Percentiles rank a stretch among this genome's conserved stretches.
These are phyloP conservation scores for Herpailurus yagouaroundi DNA, from an alignment of 2,113 vertebrate species.

Conservation along the genomic window DNA sequence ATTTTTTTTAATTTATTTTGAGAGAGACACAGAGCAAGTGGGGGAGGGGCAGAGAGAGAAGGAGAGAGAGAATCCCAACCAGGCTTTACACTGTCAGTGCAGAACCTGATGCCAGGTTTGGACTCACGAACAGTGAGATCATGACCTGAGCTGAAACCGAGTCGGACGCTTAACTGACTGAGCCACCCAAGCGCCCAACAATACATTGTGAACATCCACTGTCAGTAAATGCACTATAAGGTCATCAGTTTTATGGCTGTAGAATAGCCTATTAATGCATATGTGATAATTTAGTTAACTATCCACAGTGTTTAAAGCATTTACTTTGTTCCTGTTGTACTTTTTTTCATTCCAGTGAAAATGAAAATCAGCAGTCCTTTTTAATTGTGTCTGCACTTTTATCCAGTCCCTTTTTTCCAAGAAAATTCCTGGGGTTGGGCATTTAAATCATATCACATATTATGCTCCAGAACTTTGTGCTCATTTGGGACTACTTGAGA, in stretches of 20 bases:
- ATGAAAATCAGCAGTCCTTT: constrained; percentile 16
- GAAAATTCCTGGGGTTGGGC: not conserved
- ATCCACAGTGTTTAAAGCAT: not conserved
- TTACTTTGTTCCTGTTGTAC: not conserved
- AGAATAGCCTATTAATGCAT: not conserved
- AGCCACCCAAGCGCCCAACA: not conserved
- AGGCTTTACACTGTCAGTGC: too few relatives aligned
- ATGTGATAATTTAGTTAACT: constrained; percentile 16
- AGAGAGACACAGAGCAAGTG: too few relatives aligned
- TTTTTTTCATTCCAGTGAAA: constrained; percentile 13
- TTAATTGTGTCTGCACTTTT: not conserved
- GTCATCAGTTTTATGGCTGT: not conserved
- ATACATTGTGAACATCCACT: not conserved
- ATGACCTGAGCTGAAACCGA: too few relatives aligned
- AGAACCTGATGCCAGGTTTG: too few relatives aligned
- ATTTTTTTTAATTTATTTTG: too few relatives aligned
- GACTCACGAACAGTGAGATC: too few relatives aligned
- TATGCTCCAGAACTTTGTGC: not conserved
- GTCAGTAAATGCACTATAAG: not conserved
- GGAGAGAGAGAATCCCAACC: too few relatives aligned
- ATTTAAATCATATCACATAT: not conserved
- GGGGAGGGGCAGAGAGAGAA: too few relatives aligned
- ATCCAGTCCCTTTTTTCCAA: not conserved
- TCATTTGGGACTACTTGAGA: not conserved
- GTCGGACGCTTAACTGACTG: too few relatives aligned